Base-by-base conservation (phyloP, 2,888 invertebrate genomes). In the Belgica antarctica region DNA sequence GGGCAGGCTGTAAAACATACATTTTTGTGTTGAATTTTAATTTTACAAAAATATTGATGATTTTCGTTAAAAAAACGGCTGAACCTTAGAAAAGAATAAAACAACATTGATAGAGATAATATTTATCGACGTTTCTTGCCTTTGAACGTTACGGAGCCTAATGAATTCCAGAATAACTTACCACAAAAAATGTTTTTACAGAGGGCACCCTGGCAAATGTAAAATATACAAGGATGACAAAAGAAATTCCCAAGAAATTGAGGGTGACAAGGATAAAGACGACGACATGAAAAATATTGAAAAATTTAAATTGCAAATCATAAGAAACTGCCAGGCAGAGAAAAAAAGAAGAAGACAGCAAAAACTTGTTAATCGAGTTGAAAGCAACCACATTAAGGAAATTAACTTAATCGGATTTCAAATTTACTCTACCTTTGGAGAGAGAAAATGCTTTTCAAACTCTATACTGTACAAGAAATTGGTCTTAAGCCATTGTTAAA, bases 331-430 rank as follows among this genome's bases (percentile, higher is more conserved):
- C 8, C 52, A 22, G 12, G 12, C 19, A 52, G 22, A 5, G 52
- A 17, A 52, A 2, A 31, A 31, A 31, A 31, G n/a, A n/a, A 31
- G 34, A 31, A 31, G 12, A 5, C 7, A 31, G 22, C 7, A 7
- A 52, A 22, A 52, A 52, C 19, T 22, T 52, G 52, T 52, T 22
- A 52, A 52, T 52, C 52, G 52, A 52, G 19, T 46, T 52, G 52
- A 52, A 52, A 52, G 52, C 52, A 52, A 52, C 52, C 17, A 22
- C 52, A 52, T 52, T 52, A 52, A 22, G 52, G 52, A 52, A 52
- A 52, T 52, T 52, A 52, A 52, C 52, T 52, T 52, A 52, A 52
- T 52, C 52, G 52, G 52, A 52, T 52, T 52, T 52, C 52, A 4
- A 52, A 52, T 22, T 52, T 52, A 19, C 52, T 22, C 52, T 22